Evolutionary conservation across 2,797 vertebrate species (phyloP).

Genomic region (Semotilus atromaculatus): DNA sequence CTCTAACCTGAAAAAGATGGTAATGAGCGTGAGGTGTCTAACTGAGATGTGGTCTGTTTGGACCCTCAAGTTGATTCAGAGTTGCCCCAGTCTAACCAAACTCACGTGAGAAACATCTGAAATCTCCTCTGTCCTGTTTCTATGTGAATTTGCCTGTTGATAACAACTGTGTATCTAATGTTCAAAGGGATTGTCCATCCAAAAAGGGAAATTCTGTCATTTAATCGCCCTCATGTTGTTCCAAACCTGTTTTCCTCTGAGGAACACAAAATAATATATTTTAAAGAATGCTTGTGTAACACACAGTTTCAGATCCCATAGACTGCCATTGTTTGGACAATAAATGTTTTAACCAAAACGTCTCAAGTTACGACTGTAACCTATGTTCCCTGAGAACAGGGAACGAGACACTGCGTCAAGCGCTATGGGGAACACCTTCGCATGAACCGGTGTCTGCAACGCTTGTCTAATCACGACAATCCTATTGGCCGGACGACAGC

Average conservation of each 20-base stretch:
- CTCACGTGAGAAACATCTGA: not conserved
- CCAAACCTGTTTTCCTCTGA: not conserved
- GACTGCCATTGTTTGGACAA: not conserved
- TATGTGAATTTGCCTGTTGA: not conserved
- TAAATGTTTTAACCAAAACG: too few relatives aligned
- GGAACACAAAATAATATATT: not conserved
- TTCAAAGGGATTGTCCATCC: not conserved
- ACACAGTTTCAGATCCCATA: not conserved
- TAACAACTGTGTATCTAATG: not conserved
- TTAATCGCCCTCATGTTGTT: not conserved
- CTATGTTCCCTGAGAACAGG: too few relatives aligned
- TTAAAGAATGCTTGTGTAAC: not conserved
- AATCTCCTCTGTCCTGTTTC: not conserved
- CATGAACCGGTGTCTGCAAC: too few relatives aligned
- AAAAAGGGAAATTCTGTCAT: not conserved
- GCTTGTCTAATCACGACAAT: too few relatives aligned
- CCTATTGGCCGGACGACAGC: too few relatives aligned
- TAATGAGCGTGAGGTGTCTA: not conserved
- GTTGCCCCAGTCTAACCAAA: not conserved
- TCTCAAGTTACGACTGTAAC: too few relatives aligned
- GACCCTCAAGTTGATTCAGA: not conserved
- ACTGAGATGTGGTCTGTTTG: not conserved
- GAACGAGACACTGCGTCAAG: too few relatives aligned
- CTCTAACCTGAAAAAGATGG: not conserved
- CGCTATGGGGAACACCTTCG: too few relatives aligned